These are phyloP conservation scores for Ochropleura plecta DNA, from an alignment of 2,888 invertebrate genomes.

Conservation along the genomic window DNA sequence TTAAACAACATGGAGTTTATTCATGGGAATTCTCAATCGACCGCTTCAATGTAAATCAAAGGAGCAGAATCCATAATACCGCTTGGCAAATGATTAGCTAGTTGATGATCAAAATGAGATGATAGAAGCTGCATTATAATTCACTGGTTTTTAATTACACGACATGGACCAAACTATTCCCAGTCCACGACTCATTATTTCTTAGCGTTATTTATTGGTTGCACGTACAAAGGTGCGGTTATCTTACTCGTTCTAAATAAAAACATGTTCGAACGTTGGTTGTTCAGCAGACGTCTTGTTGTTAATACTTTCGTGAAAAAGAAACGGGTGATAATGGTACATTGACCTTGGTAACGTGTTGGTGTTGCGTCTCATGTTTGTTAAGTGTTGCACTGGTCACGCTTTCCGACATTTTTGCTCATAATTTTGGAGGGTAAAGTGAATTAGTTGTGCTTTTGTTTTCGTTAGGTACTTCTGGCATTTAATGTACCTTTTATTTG, in stretches of 20 bases:
- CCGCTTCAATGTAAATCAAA: constrained; percentile 31
- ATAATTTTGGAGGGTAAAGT: constrained; percentile 27
- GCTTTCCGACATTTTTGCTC: constrained; percentile 47
- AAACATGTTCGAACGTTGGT: constrained; percentile 36
- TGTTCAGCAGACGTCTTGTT: constrained; percentile 7
- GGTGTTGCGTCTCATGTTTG: constrained; percentile 55
- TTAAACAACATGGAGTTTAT: constrained; percentile 9
- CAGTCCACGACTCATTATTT: constrained; percentile 41
- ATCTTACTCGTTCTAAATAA: constrained; percentile 42
- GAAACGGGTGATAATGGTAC: constrained; percentile 69
- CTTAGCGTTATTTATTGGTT: constrained; percentile 39
- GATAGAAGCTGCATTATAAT: constrained; percentile 28
- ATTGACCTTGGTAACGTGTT: constrained; percentile 68
- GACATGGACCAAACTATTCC: constrained; percentile 27
- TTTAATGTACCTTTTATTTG: background rate
- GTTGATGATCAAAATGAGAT: constrained; percentile 29
- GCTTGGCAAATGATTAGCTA: constrained; percentile 7
- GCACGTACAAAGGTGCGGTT: constrained; percentile 46
- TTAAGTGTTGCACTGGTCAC: constrained; percentile 55
- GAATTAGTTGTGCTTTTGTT: constrained; percentile 23
- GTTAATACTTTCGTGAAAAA: constrained; percentile 66
- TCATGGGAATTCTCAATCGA: constrained; percentile 12
- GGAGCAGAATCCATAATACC: background rate
- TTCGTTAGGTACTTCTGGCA: background rate
- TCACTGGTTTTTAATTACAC: constrained; percentile 42